phyloP scores from a whole-genome alignment of 1,140 invertebrate genomes.

The Heliconius melpomene region DNA sequence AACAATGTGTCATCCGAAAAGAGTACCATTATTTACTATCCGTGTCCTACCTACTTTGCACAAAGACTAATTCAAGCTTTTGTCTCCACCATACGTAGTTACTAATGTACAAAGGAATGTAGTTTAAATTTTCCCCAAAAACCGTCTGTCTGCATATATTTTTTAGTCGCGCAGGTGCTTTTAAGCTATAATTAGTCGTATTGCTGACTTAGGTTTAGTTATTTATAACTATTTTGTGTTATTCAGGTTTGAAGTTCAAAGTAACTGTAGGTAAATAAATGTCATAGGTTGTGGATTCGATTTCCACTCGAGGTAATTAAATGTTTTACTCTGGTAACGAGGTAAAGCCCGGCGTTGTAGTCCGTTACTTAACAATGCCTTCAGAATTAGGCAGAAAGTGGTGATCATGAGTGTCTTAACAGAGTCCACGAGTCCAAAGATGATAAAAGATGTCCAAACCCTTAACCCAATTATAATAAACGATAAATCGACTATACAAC shows the following conservation, averaged over 20 bases:
- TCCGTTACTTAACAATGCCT: no score
- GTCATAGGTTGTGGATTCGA: no score
- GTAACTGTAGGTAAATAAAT: not conserved
- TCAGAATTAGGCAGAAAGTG: no score
- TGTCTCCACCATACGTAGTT: conserved; percentile 59
- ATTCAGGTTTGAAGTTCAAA: not conserved
- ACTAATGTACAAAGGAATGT: conserved; percentile 12
- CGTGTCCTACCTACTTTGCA: conserved; percentile 62
- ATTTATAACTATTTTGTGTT: not conserved
- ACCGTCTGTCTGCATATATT: not conserved
- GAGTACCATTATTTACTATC: conserved; percentile 65
- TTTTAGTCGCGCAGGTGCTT: conserved; percentile 8
- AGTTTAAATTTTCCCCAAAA: conserved; percentile 9
- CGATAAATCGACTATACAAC: no score
- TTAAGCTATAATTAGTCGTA: conserved; percentile 6
- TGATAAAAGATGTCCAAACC: no score
- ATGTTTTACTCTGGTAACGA: not conserved
- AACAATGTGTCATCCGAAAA: conserved; percentile 42
- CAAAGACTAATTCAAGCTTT: conserved; percentile 64
- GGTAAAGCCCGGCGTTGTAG: no score
- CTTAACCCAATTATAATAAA: no score
- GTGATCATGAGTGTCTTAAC: no score
- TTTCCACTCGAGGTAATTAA: not conserved
- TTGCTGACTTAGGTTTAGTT: conserved; percentile 14
- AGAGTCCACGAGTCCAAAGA: no score